Base-by-base conservation (phyloP, 2,797 vertebrate genomes). In the Phataginus tricuspis region DNA sequence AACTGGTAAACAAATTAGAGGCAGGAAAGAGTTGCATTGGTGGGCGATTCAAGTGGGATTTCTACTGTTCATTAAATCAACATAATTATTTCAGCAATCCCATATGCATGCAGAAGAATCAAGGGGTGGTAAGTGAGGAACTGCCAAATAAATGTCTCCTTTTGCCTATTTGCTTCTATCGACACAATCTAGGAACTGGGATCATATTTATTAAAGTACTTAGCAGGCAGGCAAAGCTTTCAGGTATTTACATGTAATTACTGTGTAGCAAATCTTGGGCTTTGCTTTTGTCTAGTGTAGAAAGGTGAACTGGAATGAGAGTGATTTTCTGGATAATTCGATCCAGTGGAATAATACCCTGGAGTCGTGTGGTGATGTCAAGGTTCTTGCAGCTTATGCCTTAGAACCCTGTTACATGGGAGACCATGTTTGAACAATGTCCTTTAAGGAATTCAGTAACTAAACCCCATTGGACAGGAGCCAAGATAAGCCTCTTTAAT, bases 401-500 rank as follows among this genome's bases (percentile, higher is more conserved):
- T 96, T 96, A 95, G 96, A 97, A 94, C 94, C 19, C 53, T 96
- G 96, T 96, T 95, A 98, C 95, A 98, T 71, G 90, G 92, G 95
- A 96, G 96, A 95, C 94, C 90, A 86, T 96, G 96, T 97, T 86
- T 96, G 88, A 96, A 96, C 96, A 98, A 90, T 97, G 96, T 97
- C 96, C 85, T 97, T 96, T 96, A 96, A 96, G 90, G 97, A 97
- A 95, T 98, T 95, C 85, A 84, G 96, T 97, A 98, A 97, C 96
- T 96, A 75, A 98, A 95, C 61, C 55, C 90, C 51, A 42, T 85
- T 98, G 97, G 97, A 96, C 3, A 2, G 59, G 29, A 86, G 96
- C 97, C 97, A 98, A 97, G 78, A 97, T 94, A 98, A 98, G 96
- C 96, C 92, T 96, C 86, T 96, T 95, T 82, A 92, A 97, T 96